Conservation (phyloP, 2,797 vertebrate genomes). For the Ctenosaura bakeri region DNA sequence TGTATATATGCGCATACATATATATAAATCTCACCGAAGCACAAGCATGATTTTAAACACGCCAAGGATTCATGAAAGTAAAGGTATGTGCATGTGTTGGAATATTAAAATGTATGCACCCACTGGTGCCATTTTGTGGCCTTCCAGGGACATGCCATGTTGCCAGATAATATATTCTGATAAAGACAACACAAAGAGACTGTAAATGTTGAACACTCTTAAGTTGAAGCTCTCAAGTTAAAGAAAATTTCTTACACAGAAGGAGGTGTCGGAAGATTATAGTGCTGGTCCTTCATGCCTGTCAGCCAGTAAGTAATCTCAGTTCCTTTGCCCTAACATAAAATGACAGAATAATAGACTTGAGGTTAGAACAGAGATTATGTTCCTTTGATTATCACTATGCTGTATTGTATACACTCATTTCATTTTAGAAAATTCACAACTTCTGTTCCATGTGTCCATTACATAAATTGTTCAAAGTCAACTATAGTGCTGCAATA, state of each 20-base stretch:
- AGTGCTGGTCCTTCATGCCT: slow-evolving; percentile 86
- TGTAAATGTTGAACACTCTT: background rate
- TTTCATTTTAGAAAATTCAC: background rate
- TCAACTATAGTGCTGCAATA: background rate
- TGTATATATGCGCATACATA: no score
- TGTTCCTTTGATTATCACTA: slow-evolving; percentile 36
- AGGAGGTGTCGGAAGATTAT: slow-evolving; percentile 90
- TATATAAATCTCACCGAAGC: no score
- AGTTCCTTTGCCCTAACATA: slow-evolving; percentile 91
- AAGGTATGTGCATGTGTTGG: background rate
- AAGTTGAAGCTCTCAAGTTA: background rate
- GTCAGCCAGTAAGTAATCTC: slow-evolving; percentile 96
- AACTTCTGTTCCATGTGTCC: background rate
- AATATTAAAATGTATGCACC: slow-evolving; percentile 12
- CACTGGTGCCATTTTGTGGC: slow-evolving; percentile 10
- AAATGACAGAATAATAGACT: slow-evolving; percentile 58
- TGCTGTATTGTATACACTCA: background rate
- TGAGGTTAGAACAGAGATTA: slow-evolving; percentile 55
- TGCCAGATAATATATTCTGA: slow-evolving; percentile 6
- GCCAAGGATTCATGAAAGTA: background rate
- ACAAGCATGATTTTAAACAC: background rate
- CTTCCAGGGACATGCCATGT: background rate
- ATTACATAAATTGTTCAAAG: background rate
- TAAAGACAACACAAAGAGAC: slow-evolving; percentile 15
- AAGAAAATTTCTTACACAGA: slow-evolving; percentile 87